These are phyloP conservation scores for Dissostichus mawsoni DNA, from an alignment of 2,113 vertebrate genomes.

Conservation along the genomic window DNA sequence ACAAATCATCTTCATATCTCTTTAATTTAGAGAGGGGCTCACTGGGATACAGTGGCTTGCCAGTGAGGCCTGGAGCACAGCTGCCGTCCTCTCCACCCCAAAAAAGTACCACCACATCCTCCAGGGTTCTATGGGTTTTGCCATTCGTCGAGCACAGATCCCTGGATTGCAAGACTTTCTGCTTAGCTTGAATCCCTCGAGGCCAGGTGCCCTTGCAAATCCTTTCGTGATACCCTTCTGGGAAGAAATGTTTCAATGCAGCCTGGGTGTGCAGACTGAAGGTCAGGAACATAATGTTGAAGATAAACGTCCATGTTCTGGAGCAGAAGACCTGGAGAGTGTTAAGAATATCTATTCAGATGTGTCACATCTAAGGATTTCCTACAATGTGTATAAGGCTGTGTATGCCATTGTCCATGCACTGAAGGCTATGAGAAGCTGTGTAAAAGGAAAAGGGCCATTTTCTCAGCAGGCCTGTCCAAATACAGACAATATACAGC, in stretches of 20 bases:
- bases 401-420: conserved; percentile 82
- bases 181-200: conserved; percentile 76
- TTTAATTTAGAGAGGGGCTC: conserved; percentile 71
- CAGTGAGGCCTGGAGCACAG: conserved; percentile 87
- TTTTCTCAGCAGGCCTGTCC: conserved; percentile 73
- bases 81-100: conserved; percentile 79
- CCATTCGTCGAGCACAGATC: conserved; percentile 80
- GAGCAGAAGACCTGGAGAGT: conserved; percentile 77
- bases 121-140: conserved; percentile 85
- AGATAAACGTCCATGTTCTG: conserved; percentile 75
- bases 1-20: neutral
- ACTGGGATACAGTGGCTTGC: conserved; percentile 85
- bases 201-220: conserved; percentile 58
- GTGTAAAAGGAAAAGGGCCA: conserved; percentile 72
- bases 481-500: conserved; percentile 69
- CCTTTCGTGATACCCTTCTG: conserved; percentile 83
- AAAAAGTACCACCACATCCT: conserved; percentile 78
- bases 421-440: conserved; percentile 76
- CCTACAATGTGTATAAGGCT: conserved; percentile 87
- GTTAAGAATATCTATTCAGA: conserved; percentile 83
- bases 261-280: conserved; percentile 53
- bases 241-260: conserved; percentile 84
- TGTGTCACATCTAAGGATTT: conserved; percentile 85
- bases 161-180: conserved; percentile 81
- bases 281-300: conserved; percentile 7